phyloP scores from a whole-genome alignment of 2,888 invertebrate species.

The Balanococcus diminutus region DNA sequence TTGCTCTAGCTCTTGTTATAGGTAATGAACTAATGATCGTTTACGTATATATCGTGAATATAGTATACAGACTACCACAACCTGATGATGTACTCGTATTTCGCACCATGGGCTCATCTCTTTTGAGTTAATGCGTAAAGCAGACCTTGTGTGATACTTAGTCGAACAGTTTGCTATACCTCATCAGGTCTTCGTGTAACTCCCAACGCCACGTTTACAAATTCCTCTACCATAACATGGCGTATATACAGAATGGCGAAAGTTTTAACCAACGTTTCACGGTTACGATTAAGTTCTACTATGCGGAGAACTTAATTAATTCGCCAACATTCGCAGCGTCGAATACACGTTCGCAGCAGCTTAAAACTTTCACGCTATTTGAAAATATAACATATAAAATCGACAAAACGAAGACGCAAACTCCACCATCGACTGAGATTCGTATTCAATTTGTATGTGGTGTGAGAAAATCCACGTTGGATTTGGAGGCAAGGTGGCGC shows the following conservation, averaged over 20 bases:
- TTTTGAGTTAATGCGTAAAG: not conserved
- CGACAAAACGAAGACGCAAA: too few relatives aligned
- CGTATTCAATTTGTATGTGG: not conserved
- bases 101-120: not conserved
- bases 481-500: not conserved
- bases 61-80: too few relatives aligned
- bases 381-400: not conserved
- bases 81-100: too few relatives aligned
- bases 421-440: not conserved
- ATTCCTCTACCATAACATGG: not conserved
- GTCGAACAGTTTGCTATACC: not conserved
- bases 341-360: not conserved
- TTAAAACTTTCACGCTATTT: not conserved
- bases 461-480: not conserved
- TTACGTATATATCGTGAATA: too few relatives aligned
- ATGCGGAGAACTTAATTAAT: slow-evolving; percentile 9
- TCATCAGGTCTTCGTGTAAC: not conserved
- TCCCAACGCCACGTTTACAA: slow-evolving; percentile 10
- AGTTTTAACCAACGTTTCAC: not conserved
- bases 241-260: not conserved
- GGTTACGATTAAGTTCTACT: not conserved
- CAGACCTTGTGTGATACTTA: not conserved
- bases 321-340: not conserved
- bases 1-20: too few relatives aligned
- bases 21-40: too few relatives aligned